Base-by-base conservation (phyloP, 2,888 invertebrate species). In the Mellilla xanthometata region DNA sequence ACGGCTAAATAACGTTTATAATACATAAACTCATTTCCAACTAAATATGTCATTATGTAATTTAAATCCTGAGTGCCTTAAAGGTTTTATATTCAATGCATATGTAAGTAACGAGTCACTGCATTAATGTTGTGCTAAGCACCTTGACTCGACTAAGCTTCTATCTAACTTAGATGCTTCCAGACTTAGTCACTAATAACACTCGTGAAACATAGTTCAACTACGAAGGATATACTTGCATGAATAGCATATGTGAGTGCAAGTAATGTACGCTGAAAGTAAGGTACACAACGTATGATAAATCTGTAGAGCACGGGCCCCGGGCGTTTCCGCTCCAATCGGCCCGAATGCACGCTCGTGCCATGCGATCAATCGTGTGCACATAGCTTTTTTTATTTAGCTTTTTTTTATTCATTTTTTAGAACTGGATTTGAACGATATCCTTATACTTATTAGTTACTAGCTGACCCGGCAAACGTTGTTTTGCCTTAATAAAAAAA, bases 241-340 rank as follows among this genome's bases (percentile, higher is more conserved):
- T 1, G 4, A n/a, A 24, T 24, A 5, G 10, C 26, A 26, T 35
- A 35, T 34, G 24, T 12, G 31, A 19, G 10, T 8, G 9, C 31
- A 23, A 13, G 31, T 26, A 32, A 26, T 34, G 13, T 19, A 9
- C 31, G 29, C 57, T 65, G 61, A 67, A 69, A 63, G 68, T 69
- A 66, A 68, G 67, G 58, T 62, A 75, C 66, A 71, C 65, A 68
- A 62, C 62, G 68, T 78, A 78, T 80, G 82, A 81, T 86, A 81
- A 77, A 85, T 80, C 77, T 77, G 68, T 69, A 72, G 79, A 75
- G 78, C 81, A 74, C 60, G 59, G 19, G 76, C 82, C 77, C 77
- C 72, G 76, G 72, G 78, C 65, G 62, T 64, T 85, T 86, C 83
- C 85, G 84, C 81, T 79, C 65, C 77, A 71, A 74, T 82, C 80